These are phyloP conservation scores for Euwallacea similis DNA, from an alignment of 1,140 invertebrate genomes.

Conservation along the genomic window DNA sequence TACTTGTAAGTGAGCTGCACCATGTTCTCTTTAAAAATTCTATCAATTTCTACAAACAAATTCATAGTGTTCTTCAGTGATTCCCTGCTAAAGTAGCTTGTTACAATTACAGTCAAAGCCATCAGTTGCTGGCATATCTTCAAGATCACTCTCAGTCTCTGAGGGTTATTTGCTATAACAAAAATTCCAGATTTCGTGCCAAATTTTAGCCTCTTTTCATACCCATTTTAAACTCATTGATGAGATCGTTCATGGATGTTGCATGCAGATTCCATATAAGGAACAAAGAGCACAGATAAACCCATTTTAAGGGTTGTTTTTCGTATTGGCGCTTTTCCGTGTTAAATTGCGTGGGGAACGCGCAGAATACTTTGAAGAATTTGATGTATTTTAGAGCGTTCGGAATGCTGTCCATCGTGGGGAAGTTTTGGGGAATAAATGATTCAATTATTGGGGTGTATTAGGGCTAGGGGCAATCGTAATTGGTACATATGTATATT, in stretches of 20 bases:
- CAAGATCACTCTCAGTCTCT: constrained; percentile 4
- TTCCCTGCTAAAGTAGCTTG: constrained; percentile 15
- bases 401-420: neutral
- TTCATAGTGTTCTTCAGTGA: constrained; percentile 16
- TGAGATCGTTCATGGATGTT: too few relatives aligned
- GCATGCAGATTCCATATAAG: too few relatives aligned
- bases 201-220: too few relatives aligned
- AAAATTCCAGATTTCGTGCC: neutral
- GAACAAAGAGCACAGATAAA: too few relatives aligned
- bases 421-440: too few relatives aligned
- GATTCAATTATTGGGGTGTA: too few relatives aligned
- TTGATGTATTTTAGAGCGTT: constrained; percentile 1
- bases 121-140: constrained; percentile 20
- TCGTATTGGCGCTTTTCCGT: neutral
- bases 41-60: constrained; percentile 13
- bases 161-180: neutral
- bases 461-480: too few relatives aligned
- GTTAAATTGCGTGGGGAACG: constrained; percentile 9
- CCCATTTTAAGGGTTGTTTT: too few relatives aligned
- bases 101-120: constrained; percentile 2
- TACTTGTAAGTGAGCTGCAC: neutral
- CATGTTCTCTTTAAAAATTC: constrained; percentile 7
- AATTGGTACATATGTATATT: too few relatives aligned
- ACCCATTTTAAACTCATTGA: too few relatives aligned
- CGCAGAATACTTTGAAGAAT: constrained; percentile 16